A percentile compares a stretch with the other conserved stretches of the same genome.
These are phyloP conservation scores for Elachura formosa DNA, from an alignment of 2,113 vertebrate species.

Conservation along the genomic window DNA sequence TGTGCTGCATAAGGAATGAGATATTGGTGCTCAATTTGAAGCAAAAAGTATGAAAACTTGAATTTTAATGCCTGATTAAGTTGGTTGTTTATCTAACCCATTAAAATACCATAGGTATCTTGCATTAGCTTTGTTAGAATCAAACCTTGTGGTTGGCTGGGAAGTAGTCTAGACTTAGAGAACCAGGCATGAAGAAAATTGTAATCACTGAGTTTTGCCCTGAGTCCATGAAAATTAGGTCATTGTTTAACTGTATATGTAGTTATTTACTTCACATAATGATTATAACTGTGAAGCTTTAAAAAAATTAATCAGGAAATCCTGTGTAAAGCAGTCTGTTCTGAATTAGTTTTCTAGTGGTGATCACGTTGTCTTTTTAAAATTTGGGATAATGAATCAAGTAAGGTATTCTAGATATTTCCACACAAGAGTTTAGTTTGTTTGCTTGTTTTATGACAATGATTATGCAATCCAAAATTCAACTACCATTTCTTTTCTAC, in stretches of 20 bases:
- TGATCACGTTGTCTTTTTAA: neutral
- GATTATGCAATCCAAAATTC: neutral
- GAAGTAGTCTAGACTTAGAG: neutral
- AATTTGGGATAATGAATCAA: neutral
- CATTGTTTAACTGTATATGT: neutral
- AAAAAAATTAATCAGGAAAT: neutral
- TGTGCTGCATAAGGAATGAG: neutral
- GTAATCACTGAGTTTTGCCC: neutral
- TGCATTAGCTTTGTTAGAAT: neutral
- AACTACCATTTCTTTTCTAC: neutral
- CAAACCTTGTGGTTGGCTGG: neutral
- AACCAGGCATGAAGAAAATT: neutral
- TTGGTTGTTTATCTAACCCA: neutral
- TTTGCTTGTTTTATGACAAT: neutral
- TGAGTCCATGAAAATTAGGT: neutral
- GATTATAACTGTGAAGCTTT: neutral
- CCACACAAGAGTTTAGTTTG: neutral
- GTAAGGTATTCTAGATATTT: neutral
- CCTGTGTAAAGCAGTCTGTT: neutral
- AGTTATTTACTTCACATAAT: neutral
- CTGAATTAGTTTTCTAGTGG: neutral
- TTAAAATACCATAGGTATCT: neutral
- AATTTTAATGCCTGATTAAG: neutral
- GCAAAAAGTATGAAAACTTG: neutral
- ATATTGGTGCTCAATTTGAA: slow-evolving; percentile 29